phyloP scores from a whole-genome alignment of 1,140 invertebrate genomes.

The Gerris buenoi region DNA sequence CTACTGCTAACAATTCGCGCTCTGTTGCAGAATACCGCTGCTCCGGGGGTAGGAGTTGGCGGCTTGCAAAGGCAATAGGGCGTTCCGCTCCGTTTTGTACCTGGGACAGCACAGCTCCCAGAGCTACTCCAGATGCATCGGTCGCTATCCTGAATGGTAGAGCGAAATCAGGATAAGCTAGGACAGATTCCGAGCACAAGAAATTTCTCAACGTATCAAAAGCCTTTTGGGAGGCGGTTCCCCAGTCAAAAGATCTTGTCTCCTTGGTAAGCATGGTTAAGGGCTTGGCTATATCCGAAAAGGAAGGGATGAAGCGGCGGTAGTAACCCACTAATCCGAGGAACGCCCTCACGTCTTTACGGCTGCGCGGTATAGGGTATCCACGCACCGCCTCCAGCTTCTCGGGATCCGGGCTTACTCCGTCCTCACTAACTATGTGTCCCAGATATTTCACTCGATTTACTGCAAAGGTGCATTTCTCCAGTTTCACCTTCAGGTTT shows the following conservation, averaged over 20 bases:
- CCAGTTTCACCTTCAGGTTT: neutral
- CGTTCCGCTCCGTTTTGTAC: constrained; percentile 8
- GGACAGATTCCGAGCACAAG: neutral
- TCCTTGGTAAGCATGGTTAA: constrained; percentile 19
- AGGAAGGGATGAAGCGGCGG: constrained; percentile 26
- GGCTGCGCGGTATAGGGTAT: constrained; percentile 24
- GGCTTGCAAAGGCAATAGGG: constrained; percentile 27
- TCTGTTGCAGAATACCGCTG: constrained; percentile 24
- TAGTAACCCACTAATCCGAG: constrained; percentile 33
- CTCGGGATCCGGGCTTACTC: constrained; percentile 25
- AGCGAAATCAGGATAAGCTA: constrained; percentile 11
- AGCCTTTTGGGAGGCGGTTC: neutral
- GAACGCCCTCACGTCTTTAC: constrained; percentile 30
- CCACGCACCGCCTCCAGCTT: constrained; percentile 28
- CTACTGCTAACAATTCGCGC: constrained; percentile 26
- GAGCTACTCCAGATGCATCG: constrained; percentile 14
- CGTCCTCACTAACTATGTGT: constrained; percentile 24
- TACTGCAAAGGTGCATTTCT: neutral
- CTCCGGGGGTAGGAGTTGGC: constrained; percentile 28
- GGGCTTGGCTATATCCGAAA: constrained; percentile 22
- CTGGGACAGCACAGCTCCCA: constrained; percentile 25
- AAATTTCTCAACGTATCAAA: constrained; percentile 9
- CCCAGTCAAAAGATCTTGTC: constrained; percentile 7
- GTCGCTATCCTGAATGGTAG: constrained; percentile 22
- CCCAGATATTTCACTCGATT: constrained; percentile 28